Evolutionary conservation across 2,888 invertebrate genomes (phyloP).

Genomic region (Panzeria rudis): DNA sequence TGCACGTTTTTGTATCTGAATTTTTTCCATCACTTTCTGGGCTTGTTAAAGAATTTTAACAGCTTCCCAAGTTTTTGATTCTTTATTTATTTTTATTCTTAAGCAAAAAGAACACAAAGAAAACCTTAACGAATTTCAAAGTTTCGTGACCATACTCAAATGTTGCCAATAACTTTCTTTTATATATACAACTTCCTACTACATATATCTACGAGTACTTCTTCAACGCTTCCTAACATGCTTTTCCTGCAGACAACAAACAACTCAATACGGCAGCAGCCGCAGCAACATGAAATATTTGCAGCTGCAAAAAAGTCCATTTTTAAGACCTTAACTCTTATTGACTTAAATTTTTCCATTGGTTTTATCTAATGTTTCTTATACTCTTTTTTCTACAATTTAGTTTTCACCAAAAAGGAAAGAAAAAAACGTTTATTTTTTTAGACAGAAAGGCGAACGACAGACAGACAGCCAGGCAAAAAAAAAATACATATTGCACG

Average conservation of each 20-base stretch:
- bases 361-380: conserved; percentile 49
- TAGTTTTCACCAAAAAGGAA: conserved; percentile 41
- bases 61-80: conserved; percentile 47
- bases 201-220: neutral
- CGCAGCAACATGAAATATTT: conserved; percentile 43
- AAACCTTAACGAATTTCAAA: conserved; percentile 55
- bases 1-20: conserved; percentile 7
- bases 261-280: conserved; percentile 19
- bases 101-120: conserved; percentile 1
- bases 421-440: conserved; percentile 31
- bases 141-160: conserved; percentile 71
- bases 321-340: conserved; percentile 69
- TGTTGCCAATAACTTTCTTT: conserved; percentile 72
- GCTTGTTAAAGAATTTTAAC: conserved; percentile 42
- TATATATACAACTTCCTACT: conserved; percentile 44
- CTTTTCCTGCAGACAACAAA: conserved; percentile 3
- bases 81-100: conserved; percentile 3
- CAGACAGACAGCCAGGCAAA: neutral
- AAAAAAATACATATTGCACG: conserved; percentile 41
- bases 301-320: conserved; percentile 69
- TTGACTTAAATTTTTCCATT: conserved; percentile 61
- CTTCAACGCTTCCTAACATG: neutral
- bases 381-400: conserved; percentile 42
- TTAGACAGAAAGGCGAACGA: conserved; percentile 7
- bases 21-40: conserved; percentile 35